These are phyloP conservation scores for Neuroterus valhalla DNA, from an alignment of 1,140 invertebrate genomes.

Conservation along the genomic window DNA sequence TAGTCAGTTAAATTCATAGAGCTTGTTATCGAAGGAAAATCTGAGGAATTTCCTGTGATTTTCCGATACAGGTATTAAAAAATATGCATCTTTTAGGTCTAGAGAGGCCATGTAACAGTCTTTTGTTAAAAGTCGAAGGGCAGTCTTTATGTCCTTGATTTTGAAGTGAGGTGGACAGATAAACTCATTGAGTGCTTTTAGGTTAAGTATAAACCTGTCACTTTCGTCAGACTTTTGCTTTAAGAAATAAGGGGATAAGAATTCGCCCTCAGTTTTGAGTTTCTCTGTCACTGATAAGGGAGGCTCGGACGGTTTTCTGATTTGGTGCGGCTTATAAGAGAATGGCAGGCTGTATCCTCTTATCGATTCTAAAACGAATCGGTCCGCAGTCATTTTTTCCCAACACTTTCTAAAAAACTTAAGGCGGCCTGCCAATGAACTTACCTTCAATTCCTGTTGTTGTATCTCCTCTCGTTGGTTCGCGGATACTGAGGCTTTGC, in stretches of 20 bases:
- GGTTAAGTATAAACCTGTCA: constrained; percentile 40
- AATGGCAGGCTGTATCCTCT: constrained; percentile 34
- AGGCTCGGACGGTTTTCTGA: background rate
- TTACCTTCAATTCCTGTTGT: constrained; percentile 34
- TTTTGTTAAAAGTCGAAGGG: background rate
- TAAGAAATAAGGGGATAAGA: constrained; percentile 47
- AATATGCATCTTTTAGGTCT: constrained; percentile 31
- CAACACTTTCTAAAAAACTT: constrained; percentile 27
- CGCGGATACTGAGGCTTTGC: background rate
- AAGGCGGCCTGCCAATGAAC: constrained; percentile 31
- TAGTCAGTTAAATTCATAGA: background rate
- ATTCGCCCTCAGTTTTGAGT: background rate
- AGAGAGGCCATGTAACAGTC: background rate
- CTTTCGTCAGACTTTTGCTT: constrained; percentile 59
- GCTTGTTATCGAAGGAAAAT: background rate
- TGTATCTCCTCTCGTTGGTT: background rate
- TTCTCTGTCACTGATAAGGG: background rate
- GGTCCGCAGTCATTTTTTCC: constrained; percentile 31
- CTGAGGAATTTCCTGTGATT: constrained; percentile 2
- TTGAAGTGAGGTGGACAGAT: constrained; percentile 32
- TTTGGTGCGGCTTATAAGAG: background rate
- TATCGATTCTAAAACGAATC: constrained; percentile 21
- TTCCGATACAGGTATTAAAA: constrained; percentile 3
- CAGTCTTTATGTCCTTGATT: constrained; percentile 31
- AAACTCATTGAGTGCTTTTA: constrained; percentile 35